Percentiles rank a stretch among this genome's conserved stretches.
Evolutionary conservation across 2,113 vertebrate genomes (phyloP).

Genomic region (Zosterops japonicus): DNA sequence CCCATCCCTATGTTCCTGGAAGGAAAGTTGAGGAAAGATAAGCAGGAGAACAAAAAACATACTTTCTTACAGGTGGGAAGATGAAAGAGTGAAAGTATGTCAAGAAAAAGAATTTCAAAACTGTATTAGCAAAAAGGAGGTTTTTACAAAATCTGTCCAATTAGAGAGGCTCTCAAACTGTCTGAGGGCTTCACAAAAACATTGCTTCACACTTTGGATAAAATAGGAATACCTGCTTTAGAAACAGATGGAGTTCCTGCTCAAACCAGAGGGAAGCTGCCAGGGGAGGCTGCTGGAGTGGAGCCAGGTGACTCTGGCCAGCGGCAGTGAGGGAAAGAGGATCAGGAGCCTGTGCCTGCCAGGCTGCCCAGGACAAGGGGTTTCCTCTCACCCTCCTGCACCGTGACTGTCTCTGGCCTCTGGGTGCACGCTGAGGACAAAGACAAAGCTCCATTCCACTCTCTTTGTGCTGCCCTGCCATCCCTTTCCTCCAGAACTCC

Average conservation of each 20-base stretch:
- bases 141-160: background rate
- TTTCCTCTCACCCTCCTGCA: background rate
- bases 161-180: background rate
- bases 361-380: background rate
- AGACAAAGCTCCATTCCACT: background rate
- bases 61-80: background rate
- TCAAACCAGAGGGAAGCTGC: background rate
- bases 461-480: background rate
- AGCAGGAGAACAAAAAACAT: background rate
- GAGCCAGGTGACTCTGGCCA: background rate
- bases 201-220: background rate
- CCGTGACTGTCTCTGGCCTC: accelerated
- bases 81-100: background rate
- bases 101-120: background rate
- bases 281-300: background rate
- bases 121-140: background rate
- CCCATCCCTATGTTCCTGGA: background rate
- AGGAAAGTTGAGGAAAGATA: background rate
- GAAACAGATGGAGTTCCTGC: background rate
- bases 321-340: accelerated
- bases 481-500: background rate
- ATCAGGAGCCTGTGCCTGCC: background rate
- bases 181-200: background rate
- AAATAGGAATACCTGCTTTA: background rate
- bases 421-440: background rate